Base-by-base conservation (phyloP, 2,113 vertebrate genomes). In the Centropus unirufus region DNA sequence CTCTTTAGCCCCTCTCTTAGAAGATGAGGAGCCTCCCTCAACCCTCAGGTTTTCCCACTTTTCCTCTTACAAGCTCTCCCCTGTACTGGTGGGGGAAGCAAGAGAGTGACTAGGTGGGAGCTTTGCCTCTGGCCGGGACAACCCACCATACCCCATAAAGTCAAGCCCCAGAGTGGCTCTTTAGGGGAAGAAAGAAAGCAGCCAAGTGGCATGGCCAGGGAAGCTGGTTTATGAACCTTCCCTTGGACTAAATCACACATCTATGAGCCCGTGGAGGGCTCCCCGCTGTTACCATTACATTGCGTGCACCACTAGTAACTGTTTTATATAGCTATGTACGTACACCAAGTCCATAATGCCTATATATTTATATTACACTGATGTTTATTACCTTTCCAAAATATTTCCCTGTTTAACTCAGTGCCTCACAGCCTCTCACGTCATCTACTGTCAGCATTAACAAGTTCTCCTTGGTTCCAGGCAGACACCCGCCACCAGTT, bases 31-130 rank as follows among this genome's bases (percentile, higher is more conserved):
- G 1, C 13, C 39, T 58, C 29, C 24, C 14, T 61, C 24, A 8
- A 2, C 40, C 16, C 21, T 6, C 4, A 16, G 3, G 19, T 52
- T 34, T 54, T 64, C 34, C 46, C 4, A 1, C 2, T 80, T 69
- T 49, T 49, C 29, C 9, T 32, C 22, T 89, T 81, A 47, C 77
- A 91, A 0, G 19, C 17, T 87, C 57, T 70, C 11, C 32, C 30
- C 14, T 1, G 14, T 61, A 32, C 62, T n/a, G 0, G 34, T 13
- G 21, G 2, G 14, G 11, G 8, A 29, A 57, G 16, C 8, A 14
- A 5, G 11, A 0, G 4, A 55, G 21, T 0, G 4, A 14, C 14
- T 6, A 13, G 16, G 22, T 15, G 7, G 40, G 39, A 22, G 27
- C 46, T 67, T 42, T 4, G 8, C 54, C 52, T 17, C 54, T 36